These are phyloP conservation scores for Rhabditoides inermis DNA, from an alignment of 2,888 invertebrate species.

Conservation along the genomic window DNA sequence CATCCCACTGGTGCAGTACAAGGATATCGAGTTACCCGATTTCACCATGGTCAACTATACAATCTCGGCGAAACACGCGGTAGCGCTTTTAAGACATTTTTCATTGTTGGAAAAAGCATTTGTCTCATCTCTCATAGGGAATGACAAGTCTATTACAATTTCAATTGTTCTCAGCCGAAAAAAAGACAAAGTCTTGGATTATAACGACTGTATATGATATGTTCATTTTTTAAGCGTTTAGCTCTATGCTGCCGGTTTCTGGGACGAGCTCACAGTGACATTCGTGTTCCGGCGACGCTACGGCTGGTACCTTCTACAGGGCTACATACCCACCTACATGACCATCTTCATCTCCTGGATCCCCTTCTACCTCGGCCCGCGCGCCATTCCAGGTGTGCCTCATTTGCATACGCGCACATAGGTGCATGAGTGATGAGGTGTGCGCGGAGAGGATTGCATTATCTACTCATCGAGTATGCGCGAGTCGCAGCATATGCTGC, in stretches of 20 bases:
- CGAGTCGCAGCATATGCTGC: too few species aligned
- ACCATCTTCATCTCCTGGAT: conserved; percentile 52
- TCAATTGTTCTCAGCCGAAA: conserved; percentile 19
- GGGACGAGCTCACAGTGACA: conserved; percentile 50
- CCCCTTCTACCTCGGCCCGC: conserved; percentile 48
- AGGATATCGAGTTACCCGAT: conserved; percentile 50
- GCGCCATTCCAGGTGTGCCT: too few species aligned
- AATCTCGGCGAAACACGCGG: conserved; percentile 26
- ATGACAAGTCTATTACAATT: background rate
- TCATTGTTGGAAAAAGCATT: background rate
- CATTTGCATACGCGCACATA: too few species aligned
- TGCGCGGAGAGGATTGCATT: too few species aligned
- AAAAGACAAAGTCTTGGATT: too few species aligned
- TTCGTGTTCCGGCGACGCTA: conserved; percentile 49
- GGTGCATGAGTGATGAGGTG: too few species aligned
- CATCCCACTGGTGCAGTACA: conserved; percentile 32
- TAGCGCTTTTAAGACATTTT: conserved; percentile 1
- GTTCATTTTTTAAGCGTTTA: too few species aligned
- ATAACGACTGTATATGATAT: too few species aligned
- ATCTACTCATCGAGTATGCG: too few species aligned
- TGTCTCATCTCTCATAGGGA: background rate
- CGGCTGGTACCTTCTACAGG: conserved; percentile 52
- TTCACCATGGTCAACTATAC: conserved; percentile 45
- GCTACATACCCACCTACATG: conserved; percentile 52
- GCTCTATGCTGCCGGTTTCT: conserved; percentile 49